Evolutionary conservation across 2,888 invertebrate species (phyloP), one percentile per base, ranked within the genome.

Genomic region (Serripes groenlandicus): DNA sequence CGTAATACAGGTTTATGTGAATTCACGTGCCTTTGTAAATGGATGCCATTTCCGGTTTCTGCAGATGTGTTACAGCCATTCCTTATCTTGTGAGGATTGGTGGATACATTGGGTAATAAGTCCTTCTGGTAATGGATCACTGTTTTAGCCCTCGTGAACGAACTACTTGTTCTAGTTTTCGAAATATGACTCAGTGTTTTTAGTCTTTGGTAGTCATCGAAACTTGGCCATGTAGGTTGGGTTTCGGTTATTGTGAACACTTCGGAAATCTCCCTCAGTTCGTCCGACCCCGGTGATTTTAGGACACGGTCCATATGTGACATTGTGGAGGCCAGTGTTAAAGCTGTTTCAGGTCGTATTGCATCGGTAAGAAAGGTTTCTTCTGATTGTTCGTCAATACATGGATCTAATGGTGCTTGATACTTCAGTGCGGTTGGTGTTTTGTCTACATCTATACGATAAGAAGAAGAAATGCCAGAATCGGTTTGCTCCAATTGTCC

Each of bases 301-400:
- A 81, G 42, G 9, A 78, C 80, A 5, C 79, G 54, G 35, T 87
- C 87, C 34, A 85, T 66, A 21, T 87, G 81, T 34, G 82, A 68
- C 76, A 85, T 79, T 0, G 88, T 88, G 28, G 83, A 82, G 4
- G 80, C 82, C 3, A 85, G 18, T 15, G 88, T 85, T 60, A 88
- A 26, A 7, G 82, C 75, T n/a, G 88, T 88, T 23, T 80, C 84
- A 2, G 88, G 85, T 49, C 79, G 75, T 32, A 85, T 74, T 42
- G 81, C 86, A 5, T 84, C 32, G n/a, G 84, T 80, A 37, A 77
- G 56, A 37, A 78, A 49, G 1, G 86, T 78, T 18, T 68, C 78
- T 23, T 80, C 82, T 3, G 74, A 35, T 18, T 35, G 56, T 18
- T 56, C 56, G 32, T 70, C 70, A n/a, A 32, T 30, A 28, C 30